Percentiles rank a stretch among this genome's conserved stretches.
Conservation (phyloP, 2,888 invertebrate genomes). For the Clivina fossor region DNA sequence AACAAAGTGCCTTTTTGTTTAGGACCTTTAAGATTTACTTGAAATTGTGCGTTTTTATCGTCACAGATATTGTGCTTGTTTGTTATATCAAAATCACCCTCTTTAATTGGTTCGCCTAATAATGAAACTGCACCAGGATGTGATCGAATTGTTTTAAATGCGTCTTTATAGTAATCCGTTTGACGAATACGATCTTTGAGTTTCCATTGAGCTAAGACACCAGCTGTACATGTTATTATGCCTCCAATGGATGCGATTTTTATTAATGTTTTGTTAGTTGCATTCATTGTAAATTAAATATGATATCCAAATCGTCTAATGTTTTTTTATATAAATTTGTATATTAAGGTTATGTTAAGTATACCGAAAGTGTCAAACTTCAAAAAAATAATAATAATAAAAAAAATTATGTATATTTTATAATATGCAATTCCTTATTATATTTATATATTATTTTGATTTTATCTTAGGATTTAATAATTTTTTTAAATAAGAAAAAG, state of each 20-base stretch:
- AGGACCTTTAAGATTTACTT: slow-evolving; percentile 67
- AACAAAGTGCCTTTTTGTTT: slow-evolving; percentile 64
- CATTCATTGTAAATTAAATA: slow-evolving; percentile 26
- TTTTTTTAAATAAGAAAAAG: too few species aligned
- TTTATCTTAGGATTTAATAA: too few species aligned
- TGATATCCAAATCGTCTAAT: not conserved
- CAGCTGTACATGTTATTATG: slow-evolving; percentile 58
- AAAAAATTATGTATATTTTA: too few species aligned
- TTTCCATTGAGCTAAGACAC: slow-evolving; percentile 56
- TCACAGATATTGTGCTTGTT: slow-evolving; percentile 47
- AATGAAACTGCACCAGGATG: slow-evolving; percentile 64
- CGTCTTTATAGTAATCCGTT: slow-evolving; percentile 65
- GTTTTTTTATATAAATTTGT: not conserved
- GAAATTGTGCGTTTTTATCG: slow-evolving; percentile 60
- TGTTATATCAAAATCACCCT: slow-evolving; percentile 62
- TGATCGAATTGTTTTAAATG: slow-evolving; percentile 59
- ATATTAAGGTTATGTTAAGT: not conserved
- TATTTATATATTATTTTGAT: too few species aligned
- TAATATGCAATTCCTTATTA: too few species aligned
- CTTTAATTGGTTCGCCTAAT: slow-evolving; percentile 75
- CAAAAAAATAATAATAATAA: too few species aligned
- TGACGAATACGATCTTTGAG: slow-evolving; percentile 59
- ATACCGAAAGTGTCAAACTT: not conserved
- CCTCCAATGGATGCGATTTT: slow-evolving; percentile 68
- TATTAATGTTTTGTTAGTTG: slow-evolving; percentile 57